Evolutionary conservation across 2,113 vertebrate genomes (phyloP), one percentile per base, ranked within the genome.

Genomic region (Formicarius rufipectus): DNA sequence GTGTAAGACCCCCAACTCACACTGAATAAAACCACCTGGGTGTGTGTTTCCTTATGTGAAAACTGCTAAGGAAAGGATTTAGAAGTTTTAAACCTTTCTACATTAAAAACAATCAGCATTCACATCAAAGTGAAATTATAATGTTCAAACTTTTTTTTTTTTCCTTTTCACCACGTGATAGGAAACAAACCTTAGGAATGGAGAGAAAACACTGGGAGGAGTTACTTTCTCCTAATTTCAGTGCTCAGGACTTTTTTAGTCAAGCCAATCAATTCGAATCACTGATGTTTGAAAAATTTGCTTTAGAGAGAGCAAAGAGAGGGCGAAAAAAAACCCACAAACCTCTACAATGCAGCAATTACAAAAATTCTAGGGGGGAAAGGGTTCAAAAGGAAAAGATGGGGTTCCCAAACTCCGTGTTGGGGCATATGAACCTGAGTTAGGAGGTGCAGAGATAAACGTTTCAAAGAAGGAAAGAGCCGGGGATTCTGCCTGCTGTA

Each of bases 121-220:
- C 42, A 50, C 21, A 77, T 60, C 49, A 44, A 77, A 88, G 47
- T 13, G 14, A 52, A 85, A 59, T 47, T 25, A 39, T 37, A n/a
- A 56, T 62, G 58, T 28, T 80, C 13, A 42, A 63, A 62, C 21
- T 5, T 35, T 59, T 59, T 37, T 59, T 33, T 14, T 45, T 42
- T 66, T 55, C 25, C 22, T 37, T 52, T 89, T 30, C 72, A 4
- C 21, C 87, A 35, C 47, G 66, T 53, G 66, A 25, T 64, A 91
- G 45, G 59, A 94, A 94, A 52, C 69, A 95, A 49, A 81, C 44
- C 72, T 69, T 49, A 80, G 50, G 62, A 88, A 93, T 73, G 82
- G 73, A 92, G 49, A 80, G 44, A 59, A 84, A 97, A 59, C 80
- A 97, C 60, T 95, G 96, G 96, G 94, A 98, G 81, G 94, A 96